Percentiles rank a stretch among this genome's conserved stretches.
phyloP scores from a whole-genome alignment of 2,888 invertebrate species.

The Ichneumon xanthorius region DNA sequence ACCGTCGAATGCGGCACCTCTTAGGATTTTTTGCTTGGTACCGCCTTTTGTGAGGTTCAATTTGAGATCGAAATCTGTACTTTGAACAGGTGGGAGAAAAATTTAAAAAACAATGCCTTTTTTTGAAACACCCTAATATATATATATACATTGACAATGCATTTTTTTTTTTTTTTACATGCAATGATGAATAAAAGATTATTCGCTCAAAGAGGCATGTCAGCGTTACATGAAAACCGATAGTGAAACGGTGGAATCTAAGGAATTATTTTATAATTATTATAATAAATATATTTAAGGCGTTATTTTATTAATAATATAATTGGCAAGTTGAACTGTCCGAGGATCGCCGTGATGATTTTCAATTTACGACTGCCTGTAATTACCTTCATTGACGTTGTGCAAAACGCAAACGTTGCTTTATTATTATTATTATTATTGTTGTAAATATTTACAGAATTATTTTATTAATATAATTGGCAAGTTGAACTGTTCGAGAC shows the following conservation, averaged over 20 bases:
- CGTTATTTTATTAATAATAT: too few relatives aligned
- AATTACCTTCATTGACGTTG: slow-evolving; percentile 42
- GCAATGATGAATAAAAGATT: background rate
- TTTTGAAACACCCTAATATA: too few relatives aligned
- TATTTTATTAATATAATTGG: too few relatives aligned
- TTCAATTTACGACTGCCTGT: slow-evolving; percentile 18
- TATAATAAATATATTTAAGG: too few relatives aligned
- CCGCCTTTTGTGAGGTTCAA: too few relatives aligned
- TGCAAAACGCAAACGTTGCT: slow-evolving; percentile 23
- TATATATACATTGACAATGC: background rate
- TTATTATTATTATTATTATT: too few relatives aligned
- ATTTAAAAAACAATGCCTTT: too few relatives aligned
- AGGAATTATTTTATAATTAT: background rate
- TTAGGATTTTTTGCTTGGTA: too few relatives aligned
- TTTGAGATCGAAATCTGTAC: too few relatives aligned
- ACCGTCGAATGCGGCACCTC: too few relatives aligned
- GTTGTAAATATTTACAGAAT: too few relatives aligned
- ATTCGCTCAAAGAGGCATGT: slow-evolving; percentile 1
- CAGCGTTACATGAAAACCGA: background rate
- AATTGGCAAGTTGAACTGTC: background rate
- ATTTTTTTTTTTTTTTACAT: slow-evolving; percentile 1
- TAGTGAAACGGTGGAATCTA: background rate
- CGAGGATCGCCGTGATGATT: slow-evolving; percentile 21
- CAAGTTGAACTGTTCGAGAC: slow-evolving; percentile 4
- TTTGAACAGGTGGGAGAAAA: too few relatives aligned